Evolutionary conservation across 1,140 invertebrate species (phyloP), one percentile per base, ranked within the genome.

Genomic region (Medauroidea extradentata): DNA sequence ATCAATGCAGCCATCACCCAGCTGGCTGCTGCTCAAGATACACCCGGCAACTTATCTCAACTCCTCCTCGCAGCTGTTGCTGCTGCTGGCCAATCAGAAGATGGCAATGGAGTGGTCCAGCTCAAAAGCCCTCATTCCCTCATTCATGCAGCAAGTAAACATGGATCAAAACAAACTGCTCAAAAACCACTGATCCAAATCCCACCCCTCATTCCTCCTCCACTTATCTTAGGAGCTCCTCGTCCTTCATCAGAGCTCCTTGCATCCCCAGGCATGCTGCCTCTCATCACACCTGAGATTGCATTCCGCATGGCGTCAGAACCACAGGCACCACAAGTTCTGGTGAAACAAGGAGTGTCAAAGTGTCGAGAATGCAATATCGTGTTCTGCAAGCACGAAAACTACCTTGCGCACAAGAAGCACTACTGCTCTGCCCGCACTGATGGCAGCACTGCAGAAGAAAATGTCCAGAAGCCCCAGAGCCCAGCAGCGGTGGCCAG

Each of bases 341-440:
- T 90, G 48, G 87, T 91, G 39, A 92, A 92, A 67, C 85, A 90
- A 73, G 89, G 88, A 11, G 87, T 90, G 0, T 93, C 86, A 21
- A 95, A 93, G 73, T 98, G 94, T 76, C 87, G 91, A 67, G 94
- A 97, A 66, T 98, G 94, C 77, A 96, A 96, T 70, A 98, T 98
- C 55, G 93, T 96, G 0, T 98, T 98, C 68, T 97, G 93, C 75
- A 93, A 94, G 64, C 89, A 93, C 66, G 95, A 98, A 71, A 98
- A 96, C 69, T 97, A 93, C 67, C 75, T 94, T 16, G 88, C 94
- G 1, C 95, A 98, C 71, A 98, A 96, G 72, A 88, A 91, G 65
- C 90, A 94, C 67, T 98, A 98, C 70, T 98, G 94, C 74, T 92
- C 93, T 9, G 87, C 89, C 0, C 79, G 89, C 50, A 54, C 58